Conservation (phyloP, 2,797 vertebrate species). For the Myotis vivesi region DNA sequence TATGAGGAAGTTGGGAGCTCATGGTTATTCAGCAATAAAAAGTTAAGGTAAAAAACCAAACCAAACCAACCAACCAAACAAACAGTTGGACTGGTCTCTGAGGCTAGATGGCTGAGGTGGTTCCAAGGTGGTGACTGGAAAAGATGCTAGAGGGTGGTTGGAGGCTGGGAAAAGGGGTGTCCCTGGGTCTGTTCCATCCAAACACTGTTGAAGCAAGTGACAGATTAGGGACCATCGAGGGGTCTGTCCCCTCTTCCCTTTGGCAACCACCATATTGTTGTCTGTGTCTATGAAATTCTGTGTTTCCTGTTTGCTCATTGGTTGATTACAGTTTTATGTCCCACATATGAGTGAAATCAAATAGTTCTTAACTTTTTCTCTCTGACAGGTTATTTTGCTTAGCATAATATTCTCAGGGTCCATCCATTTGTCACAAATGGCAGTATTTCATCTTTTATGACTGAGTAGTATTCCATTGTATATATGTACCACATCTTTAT, state of each 20-base stretch:
- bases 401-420: not conserved
- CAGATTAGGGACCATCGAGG: no score
- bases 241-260: not conserved
- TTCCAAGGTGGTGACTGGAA: no score
- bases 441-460: not conserved
- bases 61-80: no score
- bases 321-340: not conserved
- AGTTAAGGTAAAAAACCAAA: no score
- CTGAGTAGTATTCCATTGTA: not conserved
- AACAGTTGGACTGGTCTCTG: no score
- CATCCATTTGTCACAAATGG: not conserved
- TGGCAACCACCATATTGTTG: not conserved
- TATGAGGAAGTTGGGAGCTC: no score
- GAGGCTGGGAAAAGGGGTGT: no score
- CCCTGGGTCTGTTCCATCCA: no score
- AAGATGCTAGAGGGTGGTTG: no score
- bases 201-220: no score
- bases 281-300: not conserved
- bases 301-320: not conserved
- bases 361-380: not conserved
- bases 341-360: not conserved
- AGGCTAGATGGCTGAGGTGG: no score
- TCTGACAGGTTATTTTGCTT: not conserved
- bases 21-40: no score
- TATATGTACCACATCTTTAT: not conserved